Evolutionary conservation across 2,797 vertebrate species (phyloP).

Genomic region (Garrulus glandarius): DNA sequence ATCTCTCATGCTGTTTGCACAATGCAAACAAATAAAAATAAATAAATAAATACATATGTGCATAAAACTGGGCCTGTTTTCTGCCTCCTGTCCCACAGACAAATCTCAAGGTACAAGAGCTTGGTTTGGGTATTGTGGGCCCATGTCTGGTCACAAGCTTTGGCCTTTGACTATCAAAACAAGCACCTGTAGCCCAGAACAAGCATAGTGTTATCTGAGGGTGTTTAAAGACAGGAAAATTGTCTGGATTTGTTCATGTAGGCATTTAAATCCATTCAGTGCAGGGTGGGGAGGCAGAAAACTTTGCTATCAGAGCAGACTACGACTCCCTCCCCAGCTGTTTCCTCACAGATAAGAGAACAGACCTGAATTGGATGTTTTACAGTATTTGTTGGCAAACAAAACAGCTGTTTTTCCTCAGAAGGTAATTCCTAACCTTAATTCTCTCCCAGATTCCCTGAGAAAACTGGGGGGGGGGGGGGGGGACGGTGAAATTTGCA

Average conservation of each 20-base stretch:
- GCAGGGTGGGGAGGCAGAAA: background rate
- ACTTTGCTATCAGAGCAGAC: background rate
- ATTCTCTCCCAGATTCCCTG: background rate
- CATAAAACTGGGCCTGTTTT: background rate
- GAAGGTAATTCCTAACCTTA: background rate
- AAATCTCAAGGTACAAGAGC: background rate
- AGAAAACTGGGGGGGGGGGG: no score
- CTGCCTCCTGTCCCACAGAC: background rate
- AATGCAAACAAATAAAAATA: background rate
- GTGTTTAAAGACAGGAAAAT: background rate
- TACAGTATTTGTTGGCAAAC: background rate
- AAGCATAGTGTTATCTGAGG: background rate
- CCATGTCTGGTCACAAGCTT: background rate
- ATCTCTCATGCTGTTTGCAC: background rate
- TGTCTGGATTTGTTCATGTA: fast-evolving
- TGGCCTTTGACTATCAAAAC: background rate
- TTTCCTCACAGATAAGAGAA: background rate
- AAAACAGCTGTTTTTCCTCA: background rate
- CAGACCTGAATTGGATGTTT: background rate
- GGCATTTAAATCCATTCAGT: background rate
- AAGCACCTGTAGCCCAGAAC: background rate
- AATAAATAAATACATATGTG: background rate
- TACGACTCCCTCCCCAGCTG: background rate
- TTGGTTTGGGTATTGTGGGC: background rate
- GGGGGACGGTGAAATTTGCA: background rate